Base-by-base conservation (phyloP, 2,797 vertebrate species). In the Propithecus deckenii region DNA sequence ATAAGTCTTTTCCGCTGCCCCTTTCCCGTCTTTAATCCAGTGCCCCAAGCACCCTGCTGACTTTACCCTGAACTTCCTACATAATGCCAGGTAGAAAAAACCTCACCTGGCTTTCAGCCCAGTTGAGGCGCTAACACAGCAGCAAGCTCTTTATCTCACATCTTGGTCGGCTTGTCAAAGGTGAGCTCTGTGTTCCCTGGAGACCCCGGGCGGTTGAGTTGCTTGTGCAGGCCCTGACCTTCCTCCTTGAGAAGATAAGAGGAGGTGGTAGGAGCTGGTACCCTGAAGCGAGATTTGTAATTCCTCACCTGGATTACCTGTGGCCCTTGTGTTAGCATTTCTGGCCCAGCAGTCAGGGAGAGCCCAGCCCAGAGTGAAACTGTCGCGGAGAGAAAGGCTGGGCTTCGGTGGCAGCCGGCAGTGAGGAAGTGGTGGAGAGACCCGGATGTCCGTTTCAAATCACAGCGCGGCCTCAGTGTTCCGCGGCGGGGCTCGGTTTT, bases 11-110 rank as follows among this genome's bases (percentile, higher is more conserved):
- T 97, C 79, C 8, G 55, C 55, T 25, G 35, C 95, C 95, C 94
- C 2, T 18, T 97, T 88, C 25, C 55, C 87, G 89, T 91, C 76
- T 97, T 97, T 94, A 69, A 95, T 94, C 57, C 0, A 0, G 9
- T 43, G 14, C 85, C 41, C 57, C 57, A 23, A 86, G 76, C 38
- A 84, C 93, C 71, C n/a, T 87, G 79, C 46, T 93, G 95, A 87
- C 88, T 92, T 91, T 89, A 50, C 48, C 87, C 78, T 41, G 4
- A 97, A 97, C 88, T 93, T 91, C 69, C 76, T 91, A 89, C 23
- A 6, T 86, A 7, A 17, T 86, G 55, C 55, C 61, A 91, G 23
- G 85, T 38, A 79, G 78, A 41, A 35, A 80, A 90, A 41, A 41
- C 65, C 71, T 95, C 86, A 81, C 91, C 97, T 97, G 14, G 84